A percentile compares a stretch with the other conserved stretches of the same genome.
Evolutionary conservation across 2,113 vertebrate genomes (phyloP).

Genomic region (Galbula dea): DNA sequence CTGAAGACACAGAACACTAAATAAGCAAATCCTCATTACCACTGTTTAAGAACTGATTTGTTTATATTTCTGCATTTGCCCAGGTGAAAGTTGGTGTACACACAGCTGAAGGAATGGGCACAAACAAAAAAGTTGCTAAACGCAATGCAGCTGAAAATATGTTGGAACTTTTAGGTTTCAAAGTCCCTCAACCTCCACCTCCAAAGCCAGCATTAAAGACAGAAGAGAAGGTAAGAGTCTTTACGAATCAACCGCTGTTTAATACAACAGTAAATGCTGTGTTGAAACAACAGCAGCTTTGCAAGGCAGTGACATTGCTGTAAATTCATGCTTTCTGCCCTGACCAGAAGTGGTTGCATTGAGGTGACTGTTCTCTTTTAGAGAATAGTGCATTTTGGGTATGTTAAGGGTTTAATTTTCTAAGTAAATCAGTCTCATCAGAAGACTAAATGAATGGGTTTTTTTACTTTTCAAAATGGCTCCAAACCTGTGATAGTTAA

Average conservation of each 20-base stretch:
- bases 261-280: not conserved
- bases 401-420: not conserved
- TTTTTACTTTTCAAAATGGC: not conserved
- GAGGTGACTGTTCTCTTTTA: not conserved
- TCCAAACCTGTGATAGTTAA: not conserved
- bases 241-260: not conserved
- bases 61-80: not conserved
- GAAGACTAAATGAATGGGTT: not conserved
- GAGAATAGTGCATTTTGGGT: not conserved
- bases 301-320: not conserved
- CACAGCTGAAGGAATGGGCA: slow-evolving; percentile 90
- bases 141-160: slow-evolving; percentile 96
- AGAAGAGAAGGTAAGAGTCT: slow-evolving; percentile 87
- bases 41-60: not conserved
- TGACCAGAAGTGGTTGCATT: not conserved
- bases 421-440: not conserved
- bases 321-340: not conserved
- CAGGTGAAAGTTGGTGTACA: slow-evolving; percentile 91
- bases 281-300: not conserved
- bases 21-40: not conserved
- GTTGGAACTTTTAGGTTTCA: slow-evolving; percentile 95
- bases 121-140: slow-evolving; percentile 97
- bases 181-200: slow-evolving; percentile 93
- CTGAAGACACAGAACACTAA: not conserved
- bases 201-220: slow-evolving; percentile 94